Base-by-base conservation (phyloP, 2,888 invertebrate genomes). In the Serripes groenlandicus region DNA sequence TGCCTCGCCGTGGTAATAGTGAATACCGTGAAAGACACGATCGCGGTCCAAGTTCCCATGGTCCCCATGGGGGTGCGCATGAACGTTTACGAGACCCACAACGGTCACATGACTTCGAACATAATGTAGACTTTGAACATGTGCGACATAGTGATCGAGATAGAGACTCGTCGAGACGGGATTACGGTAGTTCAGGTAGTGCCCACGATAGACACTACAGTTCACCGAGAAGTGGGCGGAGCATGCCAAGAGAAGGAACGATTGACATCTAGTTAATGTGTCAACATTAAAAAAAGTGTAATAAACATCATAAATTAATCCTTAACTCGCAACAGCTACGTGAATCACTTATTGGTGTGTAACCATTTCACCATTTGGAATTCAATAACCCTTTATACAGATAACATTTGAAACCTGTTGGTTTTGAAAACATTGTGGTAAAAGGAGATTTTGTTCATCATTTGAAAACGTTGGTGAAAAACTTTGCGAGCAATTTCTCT, bases 71-170 rank as follows among this genome's bases (percentile, higher is more conserved):
- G 49, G 42, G 81, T 34, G 66, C 70, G 32, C 75, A 79, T 35
- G 83, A 83, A 58, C 82, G 80, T 52, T 82, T 78, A 66, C 77
- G 75, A 62, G 81, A 82, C 82, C 75, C 77, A 23, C 71, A 74
- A 49, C 64, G 60, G 70, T 75, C 78, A 76, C 81, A 85, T 37
- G 91, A 89, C 28, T 89, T 87, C 83, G 85, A 85, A 66, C 81
- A 81, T 68, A 85, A 87, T 73, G 71, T 85, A 69, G 84, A 87
- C 3, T 86, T 76, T 73, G 85, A 87, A 79, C 78, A 83, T 66
- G 76, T 73, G 30, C 71, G 81, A 56, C 72, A 80, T 62, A 81
- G 74, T 71, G 82, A 83, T 42, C 42, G 87, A 78, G 85, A 85
- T 49, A 80, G 78, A 72, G 81, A 85, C 78, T 76, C 83, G 34